These are phyloP conservation scores for Napeogenes inachia DNA, from an alignment of 2,888 invertebrate species.

Conservation along the genomic window DNA sequence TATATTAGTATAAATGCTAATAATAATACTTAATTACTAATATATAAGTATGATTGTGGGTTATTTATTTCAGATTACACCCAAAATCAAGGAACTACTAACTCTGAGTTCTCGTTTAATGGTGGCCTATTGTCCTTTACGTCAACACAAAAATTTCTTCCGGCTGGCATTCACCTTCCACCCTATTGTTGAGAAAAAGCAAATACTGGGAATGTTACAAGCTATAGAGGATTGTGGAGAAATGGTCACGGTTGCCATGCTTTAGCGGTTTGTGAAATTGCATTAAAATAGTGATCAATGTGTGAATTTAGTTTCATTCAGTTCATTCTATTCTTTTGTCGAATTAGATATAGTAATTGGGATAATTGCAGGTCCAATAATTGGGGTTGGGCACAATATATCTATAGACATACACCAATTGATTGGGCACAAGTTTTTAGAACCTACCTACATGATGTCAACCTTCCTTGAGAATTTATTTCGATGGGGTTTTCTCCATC, in stretches of 20 bases:
- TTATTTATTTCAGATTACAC: conserved; percentile 74
- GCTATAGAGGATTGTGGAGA: conserved; percentile 81
- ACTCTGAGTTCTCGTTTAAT: conserved; percentile 81
- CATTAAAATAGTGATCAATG: no score
- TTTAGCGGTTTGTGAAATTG: conserved; percentile 19
- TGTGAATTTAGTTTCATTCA: no score
- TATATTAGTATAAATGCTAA: background rate
- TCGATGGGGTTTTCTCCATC: no score
- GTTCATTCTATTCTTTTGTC: no score
- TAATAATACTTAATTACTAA: background rate
- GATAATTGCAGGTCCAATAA: no score
- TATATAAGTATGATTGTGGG: background rate
- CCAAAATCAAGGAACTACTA: conserved; percentile 84
- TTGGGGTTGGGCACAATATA: no score
- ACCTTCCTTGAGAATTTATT: no score
- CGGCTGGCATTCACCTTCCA: conserved; percentile 85
- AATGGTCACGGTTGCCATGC: conserved; percentile 39
- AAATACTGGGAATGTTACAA: conserved; percentile 80
- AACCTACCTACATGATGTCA: no score
- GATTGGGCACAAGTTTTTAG: no score
- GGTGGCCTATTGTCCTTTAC: conserved; percentile 87
- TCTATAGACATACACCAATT: no score
- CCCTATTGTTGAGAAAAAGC: conserved; percentile 75
- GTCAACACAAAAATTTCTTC: conserved; percentile 84
- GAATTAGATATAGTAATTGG: no score